Percentiles rank a stretch among this genome's conserved stretches.
phyloP scores from a whole-genome alignment of 2,113 vertebrate genomes.

The Leptocoma aspasia region DNA sequence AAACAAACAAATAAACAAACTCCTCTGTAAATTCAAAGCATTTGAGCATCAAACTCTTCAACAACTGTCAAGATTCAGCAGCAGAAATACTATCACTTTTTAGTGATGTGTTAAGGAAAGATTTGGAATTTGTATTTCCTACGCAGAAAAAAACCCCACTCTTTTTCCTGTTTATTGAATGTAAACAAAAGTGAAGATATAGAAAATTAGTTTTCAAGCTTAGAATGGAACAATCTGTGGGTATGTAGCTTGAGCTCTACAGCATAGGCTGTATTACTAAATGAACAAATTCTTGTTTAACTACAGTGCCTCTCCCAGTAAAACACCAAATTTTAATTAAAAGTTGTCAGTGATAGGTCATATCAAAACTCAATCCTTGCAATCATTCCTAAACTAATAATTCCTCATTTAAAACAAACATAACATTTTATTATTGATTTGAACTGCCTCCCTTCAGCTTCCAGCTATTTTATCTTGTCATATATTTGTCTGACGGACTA shows the following conservation, averaged over 20 bases:
- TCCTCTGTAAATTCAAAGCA: background rate
- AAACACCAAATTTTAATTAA: background rate
- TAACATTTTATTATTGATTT: background rate
- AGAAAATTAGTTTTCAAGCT: background rate
- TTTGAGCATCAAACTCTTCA: background rate
- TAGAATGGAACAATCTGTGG: background rate
- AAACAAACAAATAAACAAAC: background rate
- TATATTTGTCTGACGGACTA: background rate
- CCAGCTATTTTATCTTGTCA: background rate
- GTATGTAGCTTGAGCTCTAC: background rate
- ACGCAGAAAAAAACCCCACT: fast-evolving
- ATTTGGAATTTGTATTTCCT: background rate
- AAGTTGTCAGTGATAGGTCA: background rate
- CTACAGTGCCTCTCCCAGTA: background rate
- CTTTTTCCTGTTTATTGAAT: background rate
- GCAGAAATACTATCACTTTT: background rate
- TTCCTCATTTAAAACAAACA: background rate
- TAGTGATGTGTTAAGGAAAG: background rate
- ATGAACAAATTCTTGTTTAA: background rate
- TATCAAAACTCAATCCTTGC: background rate
- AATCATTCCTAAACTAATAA: background rate
- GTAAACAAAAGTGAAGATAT: background rate
- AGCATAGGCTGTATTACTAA: background rate
- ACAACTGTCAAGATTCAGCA: background rate
- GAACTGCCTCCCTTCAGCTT: background rate